A percentile compares a stretch with the other conserved stretches of the same genome.
phyloP scores from a whole-genome alignment of 2,888 invertebrate genomes.

The Coecobrya sp. region DNA sequence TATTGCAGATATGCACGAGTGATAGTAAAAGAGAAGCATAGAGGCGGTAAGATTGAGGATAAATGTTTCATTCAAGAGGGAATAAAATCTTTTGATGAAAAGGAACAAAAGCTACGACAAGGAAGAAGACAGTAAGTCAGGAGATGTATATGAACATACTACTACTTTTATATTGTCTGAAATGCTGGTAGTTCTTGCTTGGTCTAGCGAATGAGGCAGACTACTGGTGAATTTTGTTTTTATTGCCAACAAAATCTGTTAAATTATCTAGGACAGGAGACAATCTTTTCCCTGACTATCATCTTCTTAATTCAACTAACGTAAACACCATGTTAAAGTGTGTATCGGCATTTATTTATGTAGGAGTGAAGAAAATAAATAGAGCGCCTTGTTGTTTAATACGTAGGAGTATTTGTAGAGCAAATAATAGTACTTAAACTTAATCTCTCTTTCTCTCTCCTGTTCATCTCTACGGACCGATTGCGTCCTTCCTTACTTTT shows the following conservation, averaged over 20 bases:
- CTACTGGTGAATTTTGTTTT: slow-evolving; percentile 40
- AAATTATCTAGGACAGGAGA: slow-evolving; percentile 63
- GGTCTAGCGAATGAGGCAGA: neutral
- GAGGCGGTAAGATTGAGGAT: slow-evolving; percentile 38
- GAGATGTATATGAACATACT: neutral
- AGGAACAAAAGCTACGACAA: slow-evolving; percentile 32
- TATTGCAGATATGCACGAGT: neutral
- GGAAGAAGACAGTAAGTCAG: slow-evolving; percentile 44
- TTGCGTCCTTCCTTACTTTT: slow-evolving; percentile 59
- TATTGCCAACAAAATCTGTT: slow-evolving; percentile 65
- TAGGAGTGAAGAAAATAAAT: slow-evolving; percentile 43
- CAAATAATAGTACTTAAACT: slow-evolving; percentile 78
- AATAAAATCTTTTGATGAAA: slow-evolving; percentile 63
- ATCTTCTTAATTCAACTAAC: slow-evolving; percentile 65
- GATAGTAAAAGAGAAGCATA: neutral
- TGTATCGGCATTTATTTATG: neutral
- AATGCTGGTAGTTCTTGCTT: neutral
- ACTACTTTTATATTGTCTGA: neutral
- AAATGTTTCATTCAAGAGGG: slow-evolving; percentile 58
- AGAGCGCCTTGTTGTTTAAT: slow-evolving; percentile 48
- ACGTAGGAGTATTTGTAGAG: slow-evolving; percentile 71
- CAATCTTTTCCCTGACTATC: slow-evolving; percentile 63
- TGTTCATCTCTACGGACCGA: slow-evolving; percentile 75
- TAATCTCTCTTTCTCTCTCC: slow-evolving; percentile 66
- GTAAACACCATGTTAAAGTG: slow-evolving; percentile 54